These are phyloP conservation scores for Coelopa frigida DNA, from an alignment of 1,140 invertebrate species.

Conservation along the genomic window DNA sequence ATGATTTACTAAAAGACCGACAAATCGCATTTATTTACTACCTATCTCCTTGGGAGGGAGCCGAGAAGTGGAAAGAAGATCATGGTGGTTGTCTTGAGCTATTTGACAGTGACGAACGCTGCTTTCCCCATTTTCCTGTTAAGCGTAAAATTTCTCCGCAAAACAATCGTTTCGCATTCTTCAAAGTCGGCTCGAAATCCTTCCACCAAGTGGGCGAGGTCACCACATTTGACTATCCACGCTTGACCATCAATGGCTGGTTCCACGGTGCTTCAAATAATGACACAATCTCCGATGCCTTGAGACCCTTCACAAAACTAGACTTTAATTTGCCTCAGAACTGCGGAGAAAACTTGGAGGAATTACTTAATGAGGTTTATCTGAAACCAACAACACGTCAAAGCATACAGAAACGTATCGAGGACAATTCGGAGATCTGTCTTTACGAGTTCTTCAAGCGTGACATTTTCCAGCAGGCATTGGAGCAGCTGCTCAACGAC, in stretches of 20 bases:
- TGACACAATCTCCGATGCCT: constrained; percentile 27
- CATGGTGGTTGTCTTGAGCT: constrained; percentile 63
- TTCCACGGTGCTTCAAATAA: constrained; percentile 55
- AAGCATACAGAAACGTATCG: constrained; percentile 51
- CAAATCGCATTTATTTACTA: constrained; percentile 68
- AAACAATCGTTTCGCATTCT: constrained; percentile 66
- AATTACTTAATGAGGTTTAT: constrained; percentile 49
- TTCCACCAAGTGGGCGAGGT: constrained; percentile 59
- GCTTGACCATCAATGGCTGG: constrained; percentile 69
- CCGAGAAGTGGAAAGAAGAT: constrained; percentile 50
- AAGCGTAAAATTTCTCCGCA: constrained; percentile 52
- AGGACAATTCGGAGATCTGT: constrained; percentile 52
- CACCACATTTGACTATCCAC: constrained; percentile 51
- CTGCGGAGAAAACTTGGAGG: constrained; percentile 31
- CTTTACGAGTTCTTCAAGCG: constrained; percentile 50
- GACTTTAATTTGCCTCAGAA: constrained; percentile 32
- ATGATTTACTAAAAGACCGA: constrained; percentile 62
- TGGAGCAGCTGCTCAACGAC: constrained; percentile 44
- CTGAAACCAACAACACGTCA: constrained; percentile 44
- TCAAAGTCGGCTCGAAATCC: constrained; percentile 52
- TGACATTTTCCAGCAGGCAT: constrained; percentile 46
- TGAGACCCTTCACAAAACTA: constrained; percentile 28
- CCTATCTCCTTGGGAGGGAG: constrained; percentile 48
- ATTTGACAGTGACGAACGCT: constrained; percentile 51
- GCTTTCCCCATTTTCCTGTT: constrained; percentile 49